Conservation (phyloP, 2,113 vertebrate genomes). For the Scomber japonicus region DNA sequence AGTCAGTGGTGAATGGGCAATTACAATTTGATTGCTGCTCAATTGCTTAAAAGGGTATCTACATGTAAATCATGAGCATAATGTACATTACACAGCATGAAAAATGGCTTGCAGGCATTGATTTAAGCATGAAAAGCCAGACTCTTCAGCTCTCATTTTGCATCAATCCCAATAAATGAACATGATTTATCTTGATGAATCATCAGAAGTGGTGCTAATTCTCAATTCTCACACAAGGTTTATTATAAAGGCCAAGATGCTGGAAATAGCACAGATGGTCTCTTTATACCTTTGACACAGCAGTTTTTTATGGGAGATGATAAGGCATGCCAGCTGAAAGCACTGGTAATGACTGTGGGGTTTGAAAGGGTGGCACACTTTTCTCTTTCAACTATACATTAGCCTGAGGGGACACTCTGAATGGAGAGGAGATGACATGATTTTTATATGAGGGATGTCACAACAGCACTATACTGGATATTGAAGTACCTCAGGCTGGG, state of each 20-base stretch:
- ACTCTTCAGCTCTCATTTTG: conserved; percentile 26
- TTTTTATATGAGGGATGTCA: conserved; percentile 54
- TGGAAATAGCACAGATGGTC: conserved; percentile 63
- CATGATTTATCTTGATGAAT: conserved; percentile 46
- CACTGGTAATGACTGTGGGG: conserved; percentile 34
- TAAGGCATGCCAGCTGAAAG: conserved; percentile 57
- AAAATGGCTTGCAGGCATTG: conserved; percentile 9
- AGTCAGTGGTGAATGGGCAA: conserved; percentile 34
- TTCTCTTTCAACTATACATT: conserved; percentile 41
- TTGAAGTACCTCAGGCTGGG: conserved; percentile 53
- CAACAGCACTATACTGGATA: conserved; percentile 41
- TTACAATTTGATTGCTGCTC: conserved; percentile 50
- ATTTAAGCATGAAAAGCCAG: conserved; percentile 23
- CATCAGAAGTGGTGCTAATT: conserved; percentile 32
- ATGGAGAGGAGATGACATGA: conserved; percentile 48
- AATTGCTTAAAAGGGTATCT: conserved; percentile 42
- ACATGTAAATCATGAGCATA: conserved; percentile 7
- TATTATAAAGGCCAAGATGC: conserved; percentile 44
- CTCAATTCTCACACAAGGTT: conserved; percentile 43
- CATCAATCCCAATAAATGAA: conserved; percentile 37
- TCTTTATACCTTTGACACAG: conserved; percentile 65
- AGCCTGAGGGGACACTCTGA: conserved; percentile 60
- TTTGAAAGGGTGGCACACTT: conserved; percentile 59
- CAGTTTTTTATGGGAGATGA: conserved; percentile 46
- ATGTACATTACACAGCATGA: background rate